Base-by-base conservation (phyloP, 2,888 invertebrate species). In the Drosophila phalerata region DNA sequence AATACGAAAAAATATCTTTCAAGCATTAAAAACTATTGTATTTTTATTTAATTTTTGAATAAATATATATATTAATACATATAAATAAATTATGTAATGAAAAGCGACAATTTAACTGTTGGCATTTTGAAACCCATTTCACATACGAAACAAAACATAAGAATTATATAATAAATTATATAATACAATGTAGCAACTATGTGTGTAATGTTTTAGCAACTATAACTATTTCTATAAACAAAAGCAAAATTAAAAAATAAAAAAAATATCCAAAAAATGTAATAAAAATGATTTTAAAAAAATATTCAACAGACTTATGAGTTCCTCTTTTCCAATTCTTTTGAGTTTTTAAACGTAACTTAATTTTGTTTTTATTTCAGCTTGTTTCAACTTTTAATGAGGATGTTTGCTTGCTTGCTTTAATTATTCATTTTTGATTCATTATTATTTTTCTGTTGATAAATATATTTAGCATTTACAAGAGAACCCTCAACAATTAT, bases 61-160 rank as follows among this genome's bases (percentile, higher is more conserved):
- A 53, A 61, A 61, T 25, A 61, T 51, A 32, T 17, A 57, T 38
- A 51, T 22, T 40, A 53, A 57, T 32, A 68, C 19, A 49, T 58
- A 55, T 57, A 47, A 19, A 48, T 48, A 51, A 38, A 38, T 52
- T 32, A 40, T 60, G 45, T 57, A 48, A 55, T 76, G 62, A 87
- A 67, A 86, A 62, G 74, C 85, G 38, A 83, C 89, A 85, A 85
- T 83, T 83, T 88, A 88, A 88, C 87, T 90, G 90, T 85, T 90
- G 72, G 90, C 90, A 88, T 84, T 85, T 88, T 73, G 66, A 73
- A 80, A 80, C 45, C 88, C 68, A 72, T 77, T 85, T 84, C 85
- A 88, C 69, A 88, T 86, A 85, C 89, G 79, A 87, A 89, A 68
- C 68, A 86, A 85, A 85, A 88, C 63, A 56, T 47, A 69, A 47